Conservation (phyloP, 2,113 vertebrate genomes). For the Tiliqua scincoides region DNA sequence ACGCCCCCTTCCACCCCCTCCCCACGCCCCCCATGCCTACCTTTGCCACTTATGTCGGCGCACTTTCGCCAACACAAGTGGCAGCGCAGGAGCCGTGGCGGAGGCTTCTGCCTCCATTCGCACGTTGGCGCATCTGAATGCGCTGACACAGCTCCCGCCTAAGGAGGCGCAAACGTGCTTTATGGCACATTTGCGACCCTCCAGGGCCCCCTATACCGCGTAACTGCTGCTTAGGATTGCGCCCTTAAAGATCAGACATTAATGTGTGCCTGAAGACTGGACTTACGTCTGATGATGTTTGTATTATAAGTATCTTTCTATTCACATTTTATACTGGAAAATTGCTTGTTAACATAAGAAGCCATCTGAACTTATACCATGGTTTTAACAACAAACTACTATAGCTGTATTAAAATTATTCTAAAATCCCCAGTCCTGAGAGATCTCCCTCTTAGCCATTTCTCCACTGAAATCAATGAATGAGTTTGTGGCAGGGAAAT, state of each 20-base stretch:
- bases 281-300: background rate
- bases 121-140: too few species aligned
- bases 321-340: background rate
- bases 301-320: background rate
- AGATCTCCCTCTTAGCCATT: background rate
- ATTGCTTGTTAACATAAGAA: background rate
- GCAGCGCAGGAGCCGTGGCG: too few species aligned
- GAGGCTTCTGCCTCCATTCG: too few species aligned
- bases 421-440: background rate
- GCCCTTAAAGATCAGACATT: background rate
- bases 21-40: too few species aligned
- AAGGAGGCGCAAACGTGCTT: too few species aligned
- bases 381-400: background rate
- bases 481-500: background rate
- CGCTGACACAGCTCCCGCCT: too few species aligned
- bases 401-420: background rate
- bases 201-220: too few species aligned
- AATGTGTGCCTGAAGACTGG: background rate
- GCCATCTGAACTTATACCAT: background rate
- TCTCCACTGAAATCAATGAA: background rate
- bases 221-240: too few species aligned
- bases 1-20: too few species aligned
- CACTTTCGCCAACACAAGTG: too few species aligned
- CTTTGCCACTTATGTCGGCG: too few species aligned
- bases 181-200: too few species aligned